Evolutionary conservation across 2,797 vertebrate species (phyloP).

Genomic region (Agapornis canus): DNA sequence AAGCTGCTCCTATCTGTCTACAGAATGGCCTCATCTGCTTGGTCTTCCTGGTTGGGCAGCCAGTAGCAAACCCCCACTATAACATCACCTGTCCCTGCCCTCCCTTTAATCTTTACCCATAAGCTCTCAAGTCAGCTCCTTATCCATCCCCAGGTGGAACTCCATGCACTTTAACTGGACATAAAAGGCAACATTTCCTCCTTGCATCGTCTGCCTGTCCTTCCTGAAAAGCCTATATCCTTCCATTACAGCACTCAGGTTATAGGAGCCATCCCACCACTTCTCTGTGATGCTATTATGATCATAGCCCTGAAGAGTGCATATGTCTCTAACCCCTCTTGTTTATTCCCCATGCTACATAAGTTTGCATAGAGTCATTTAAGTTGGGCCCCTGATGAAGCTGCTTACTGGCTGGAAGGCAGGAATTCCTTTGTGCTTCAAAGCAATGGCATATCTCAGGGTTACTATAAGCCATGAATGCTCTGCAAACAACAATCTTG

Average conservation of each 20-base stretch:
- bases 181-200: neutral
- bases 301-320: neutral
- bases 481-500: neutral
- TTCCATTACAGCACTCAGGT: neutral
- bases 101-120: neutral
- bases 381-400: neutral
- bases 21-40: neutral
- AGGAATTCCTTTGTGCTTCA: neutral
- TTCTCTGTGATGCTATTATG: neutral
- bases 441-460: neutral
- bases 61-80: neutral
- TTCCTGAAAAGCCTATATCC: neutral
- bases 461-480: neutral
- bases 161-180: neutral
- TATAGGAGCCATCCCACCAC: neutral
- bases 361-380: neutral
- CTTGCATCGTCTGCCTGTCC: neutral
- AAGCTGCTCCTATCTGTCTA: neutral
- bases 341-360: neutral
- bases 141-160: fast-evolving
- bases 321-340: fast-evolving
- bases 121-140: neutral
- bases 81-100: neutral
- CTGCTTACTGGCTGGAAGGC: neutral
- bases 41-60: neutral